Percentiles rank a stretch among this genome's conserved stretches.
These are phyloP conservation scores for Ormia ochracea DNA, from an alignment of 2,888 invertebrate genomes.

Conservation along the genomic window DNA sequence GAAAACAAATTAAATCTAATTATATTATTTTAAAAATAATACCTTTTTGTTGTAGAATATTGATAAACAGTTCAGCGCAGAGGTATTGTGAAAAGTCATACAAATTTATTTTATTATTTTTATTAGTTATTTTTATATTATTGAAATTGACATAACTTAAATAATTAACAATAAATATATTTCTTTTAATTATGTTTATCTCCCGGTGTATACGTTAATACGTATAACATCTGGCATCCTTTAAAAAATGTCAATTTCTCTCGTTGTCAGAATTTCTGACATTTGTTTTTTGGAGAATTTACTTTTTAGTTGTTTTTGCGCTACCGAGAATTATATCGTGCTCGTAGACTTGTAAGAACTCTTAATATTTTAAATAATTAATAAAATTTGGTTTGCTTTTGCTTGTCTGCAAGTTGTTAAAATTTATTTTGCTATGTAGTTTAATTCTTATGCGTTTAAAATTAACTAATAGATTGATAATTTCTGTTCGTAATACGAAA, in stretches of 20 bases:
- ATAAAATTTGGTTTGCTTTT: conserved; percentile 18
- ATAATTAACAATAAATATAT: no score
- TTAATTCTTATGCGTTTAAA: background rate
- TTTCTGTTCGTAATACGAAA: conserved; percentile 20
- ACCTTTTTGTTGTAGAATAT: no score
- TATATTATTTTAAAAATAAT: no score
- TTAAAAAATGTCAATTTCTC: conserved; percentile 21
- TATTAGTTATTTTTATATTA: no score
- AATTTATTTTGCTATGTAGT: background rate
- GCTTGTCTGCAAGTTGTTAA: conserved; percentile 21
- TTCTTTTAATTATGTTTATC: no score
- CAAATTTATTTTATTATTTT: no score
- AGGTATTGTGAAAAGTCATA: no score
- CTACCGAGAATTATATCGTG: conserved; percentile 42
- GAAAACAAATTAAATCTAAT: no score
- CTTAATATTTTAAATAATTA: background rate
- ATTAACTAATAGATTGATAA: conserved; percentile 6
- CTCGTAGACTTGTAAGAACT: background rate
- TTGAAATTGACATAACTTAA: no score
- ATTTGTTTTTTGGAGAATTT: conserved; percentile 36
- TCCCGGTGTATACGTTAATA: no score
- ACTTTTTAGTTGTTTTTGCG: conserved; percentile 56
- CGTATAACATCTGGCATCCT: background rate
- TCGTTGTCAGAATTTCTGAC: conserved; percentile 54
- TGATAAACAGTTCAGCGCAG: no score